Percentiles rank a stretch among this genome's conserved stretches.
Conservation (phyloP, 2,113 vertebrate species). For the Aspidoscelis tigris region DNA sequence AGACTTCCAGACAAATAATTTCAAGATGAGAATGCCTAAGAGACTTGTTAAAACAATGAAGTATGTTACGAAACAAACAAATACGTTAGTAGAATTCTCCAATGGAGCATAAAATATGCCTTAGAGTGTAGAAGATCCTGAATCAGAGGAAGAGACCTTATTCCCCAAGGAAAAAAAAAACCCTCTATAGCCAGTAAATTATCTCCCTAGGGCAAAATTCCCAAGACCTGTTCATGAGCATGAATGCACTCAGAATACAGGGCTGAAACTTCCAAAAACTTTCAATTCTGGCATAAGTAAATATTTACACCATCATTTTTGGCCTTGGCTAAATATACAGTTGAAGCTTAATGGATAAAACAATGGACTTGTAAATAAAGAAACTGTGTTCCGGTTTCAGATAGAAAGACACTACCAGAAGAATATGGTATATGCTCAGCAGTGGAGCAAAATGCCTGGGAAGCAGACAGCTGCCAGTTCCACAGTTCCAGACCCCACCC, state of each 20-base stretch:
- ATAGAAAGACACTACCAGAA: background rate
- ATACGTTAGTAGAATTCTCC: constrained; percentile 20
- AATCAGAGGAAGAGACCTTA: background rate
- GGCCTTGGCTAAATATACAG: background rate
- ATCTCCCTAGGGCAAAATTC: background rate
- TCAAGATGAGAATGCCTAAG: background rate
- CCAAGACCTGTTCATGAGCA: background rate
- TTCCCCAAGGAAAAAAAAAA: background rate
- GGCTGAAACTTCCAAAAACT: background rate
- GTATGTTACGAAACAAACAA: background rate
- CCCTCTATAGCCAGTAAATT: background rate
- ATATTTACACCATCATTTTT: background rate
- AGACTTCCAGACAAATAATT: background rate
- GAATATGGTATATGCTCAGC: too few species aligned
- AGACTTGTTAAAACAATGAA: constrained; percentile 15
- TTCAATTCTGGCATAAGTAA: background rate
- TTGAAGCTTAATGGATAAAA: background rate
- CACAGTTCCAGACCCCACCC: too few species aligned
- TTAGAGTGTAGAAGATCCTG: background rate
- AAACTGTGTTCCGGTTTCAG: background rate
- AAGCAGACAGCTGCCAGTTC: too few species aligned
- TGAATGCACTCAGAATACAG: background rate
- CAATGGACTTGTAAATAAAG: background rate
- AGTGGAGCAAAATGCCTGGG: too few species aligned
- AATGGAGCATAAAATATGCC: background rate